Conservation (phyloP, 1,140 invertebrate genomes). For the Tyrophagus putrescentiae region DNA sequence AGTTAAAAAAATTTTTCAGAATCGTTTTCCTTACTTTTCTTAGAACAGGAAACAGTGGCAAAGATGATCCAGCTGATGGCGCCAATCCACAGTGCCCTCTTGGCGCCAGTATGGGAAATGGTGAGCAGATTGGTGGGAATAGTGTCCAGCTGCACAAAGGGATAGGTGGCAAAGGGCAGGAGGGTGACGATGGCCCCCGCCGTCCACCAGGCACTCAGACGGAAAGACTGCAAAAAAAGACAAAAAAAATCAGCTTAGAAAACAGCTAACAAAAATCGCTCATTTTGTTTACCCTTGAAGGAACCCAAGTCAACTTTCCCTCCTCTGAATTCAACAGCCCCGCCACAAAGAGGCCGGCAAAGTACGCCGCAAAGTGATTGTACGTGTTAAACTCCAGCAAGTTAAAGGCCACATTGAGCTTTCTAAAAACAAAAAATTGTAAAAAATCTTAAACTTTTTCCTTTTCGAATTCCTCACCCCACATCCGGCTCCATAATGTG, state of each 20-base stretch:
- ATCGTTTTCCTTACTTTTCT: neutral
- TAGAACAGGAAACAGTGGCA: neutral
- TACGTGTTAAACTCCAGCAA: constrained; percentile 18
- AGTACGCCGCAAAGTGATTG: constrained; percentile 15
- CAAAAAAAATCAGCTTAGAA: neutral
- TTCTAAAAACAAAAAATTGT: constrained; percentile 2
- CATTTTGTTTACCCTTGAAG: constrained; percentile 11
- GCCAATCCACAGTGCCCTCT: neutral
- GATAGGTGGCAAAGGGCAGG: constrained; percentile 16
- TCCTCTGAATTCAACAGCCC: neutral
- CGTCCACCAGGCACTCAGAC: neutral
- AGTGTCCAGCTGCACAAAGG: constrained; percentile 15
- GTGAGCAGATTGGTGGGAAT: neutral
- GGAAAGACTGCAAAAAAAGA: neutral
- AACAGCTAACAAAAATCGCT: neutral
- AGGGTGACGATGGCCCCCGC: neutral
- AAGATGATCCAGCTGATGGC: constrained; percentile 6
- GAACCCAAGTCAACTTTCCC: constrained; percentile 15
- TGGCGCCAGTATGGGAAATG: constrained; percentile 1
- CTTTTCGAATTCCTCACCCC: neutral
- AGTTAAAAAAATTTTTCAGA: neutral
- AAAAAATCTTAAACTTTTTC: neutral
- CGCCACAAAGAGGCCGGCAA: constrained; percentile 9
- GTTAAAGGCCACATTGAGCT: constrained; percentile 11
- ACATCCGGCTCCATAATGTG: constrained; percentile 16